Base-by-base conservation (phyloP, 2,113 vertebrate species). In the Gobiocypris rarus region DNA sequence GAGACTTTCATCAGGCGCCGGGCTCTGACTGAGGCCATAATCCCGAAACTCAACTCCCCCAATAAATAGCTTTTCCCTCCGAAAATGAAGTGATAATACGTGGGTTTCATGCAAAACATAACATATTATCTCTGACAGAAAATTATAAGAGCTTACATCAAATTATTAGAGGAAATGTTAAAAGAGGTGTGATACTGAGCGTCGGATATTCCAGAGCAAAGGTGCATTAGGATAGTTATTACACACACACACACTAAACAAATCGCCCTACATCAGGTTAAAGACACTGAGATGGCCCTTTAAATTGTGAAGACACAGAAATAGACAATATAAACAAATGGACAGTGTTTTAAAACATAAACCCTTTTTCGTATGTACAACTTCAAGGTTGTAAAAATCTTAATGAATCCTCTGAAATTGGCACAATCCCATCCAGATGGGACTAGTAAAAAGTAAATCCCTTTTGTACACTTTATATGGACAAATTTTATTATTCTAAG, bases 1-100 rank as follows among this genome's bases (percentile, higher is more conserved):
- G 98, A 99, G 97, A 99, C 97, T 96, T 96, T 98, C 97, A 99
- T 99, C 98, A 99, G 96, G 97, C 95, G 97, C 97, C 96, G 96
- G 96, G 96, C 97, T 98, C 97, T 97, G 97, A 96, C 97, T 98
- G 97, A 95, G 97, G 95, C 97, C 96, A 97, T 98, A 98, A 99
- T 99, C 97, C 97, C 98, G 97, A 96, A 98, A 96, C 98, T 97
- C 96, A 98, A 98, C 98, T 86, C 97, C 97, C 96, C 96, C 96
- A 97, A 97, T 97, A 97, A 95, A 97, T 96, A 97, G 96, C 95
- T 96, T 95, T 96, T 97, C 94, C 96, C 95, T 96, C 96, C 95
- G 96, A 97, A 97, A 98, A 98, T 96, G 96, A 95, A 95, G 95
- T 93, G 93, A 96, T 97, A 85, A 87, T 87, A 87, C 77, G 86